A percentile compares a stretch with the other conserved stretches of the same genome.
Evolutionary conservation across 2,113 vertebrate species (phyloP).

Genomic region (Theristicus caerulescens): DNA sequence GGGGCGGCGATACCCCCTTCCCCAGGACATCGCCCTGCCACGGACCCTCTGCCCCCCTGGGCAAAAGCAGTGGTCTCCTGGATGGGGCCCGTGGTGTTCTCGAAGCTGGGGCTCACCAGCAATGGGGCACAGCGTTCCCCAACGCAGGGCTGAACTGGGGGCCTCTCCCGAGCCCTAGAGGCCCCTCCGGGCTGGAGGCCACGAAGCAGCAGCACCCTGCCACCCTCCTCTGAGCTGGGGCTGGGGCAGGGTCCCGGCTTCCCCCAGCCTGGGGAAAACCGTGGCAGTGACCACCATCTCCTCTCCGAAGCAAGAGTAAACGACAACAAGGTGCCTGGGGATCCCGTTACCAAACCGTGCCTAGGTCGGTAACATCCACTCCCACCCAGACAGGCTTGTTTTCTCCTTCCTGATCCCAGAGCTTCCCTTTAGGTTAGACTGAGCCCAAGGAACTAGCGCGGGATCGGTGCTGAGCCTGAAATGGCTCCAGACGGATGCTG

Average conservation of each 20-base stretch:
- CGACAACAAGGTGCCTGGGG: background rate
- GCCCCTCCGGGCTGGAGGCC: background rate
- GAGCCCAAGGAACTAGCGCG: background rate
- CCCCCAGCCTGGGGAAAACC: background rate
- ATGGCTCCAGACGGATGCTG: background rate
- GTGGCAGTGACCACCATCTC: too few species aligned
- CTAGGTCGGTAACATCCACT: background rate
- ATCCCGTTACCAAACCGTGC: accelerated
- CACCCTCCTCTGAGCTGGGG: background rate
- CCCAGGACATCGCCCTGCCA: background rate
- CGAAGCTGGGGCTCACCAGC: background rate
- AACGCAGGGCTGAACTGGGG: too few species aligned
- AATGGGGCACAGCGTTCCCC: background rate
- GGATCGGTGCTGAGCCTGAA: too few species aligned
- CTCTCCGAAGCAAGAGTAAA: background rate
- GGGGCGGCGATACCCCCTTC: too few species aligned
- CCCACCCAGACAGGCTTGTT: background rate
- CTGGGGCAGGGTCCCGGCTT: background rate
- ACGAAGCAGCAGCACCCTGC: background rate
- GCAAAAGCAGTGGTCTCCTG: background rate
- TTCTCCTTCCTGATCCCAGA: background rate
- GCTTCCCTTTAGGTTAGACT: background rate
- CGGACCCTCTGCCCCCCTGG: background rate
- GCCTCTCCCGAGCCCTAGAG: background rate
- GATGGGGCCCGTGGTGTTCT: background rate